Conservation (phyloP, 2,113 vertebrate species). For the Pogonocichla stellata region DNA sequence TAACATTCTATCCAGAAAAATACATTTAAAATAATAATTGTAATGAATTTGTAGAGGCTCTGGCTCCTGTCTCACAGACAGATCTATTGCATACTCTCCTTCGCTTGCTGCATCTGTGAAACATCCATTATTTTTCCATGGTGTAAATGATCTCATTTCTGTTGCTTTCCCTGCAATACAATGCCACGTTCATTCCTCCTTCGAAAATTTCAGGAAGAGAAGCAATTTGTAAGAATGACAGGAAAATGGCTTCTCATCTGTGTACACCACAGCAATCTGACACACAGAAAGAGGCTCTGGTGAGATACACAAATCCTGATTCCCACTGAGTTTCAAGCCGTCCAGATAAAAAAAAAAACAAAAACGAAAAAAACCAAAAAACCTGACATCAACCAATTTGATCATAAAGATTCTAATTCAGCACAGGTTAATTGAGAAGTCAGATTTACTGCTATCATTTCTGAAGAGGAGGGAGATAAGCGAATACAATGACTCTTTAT, state of each 20-base stretch:
- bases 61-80: background rate
- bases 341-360: background rate
- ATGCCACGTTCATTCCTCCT: slow-evolving; percentile 13
- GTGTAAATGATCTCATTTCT: background rate
- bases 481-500: slow-evolving; percentile 52
- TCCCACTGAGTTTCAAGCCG: background rate
- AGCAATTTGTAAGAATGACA: slow-evolving; percentile 55
- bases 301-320: slow-evolving; percentile 5
- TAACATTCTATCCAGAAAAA: background rate
- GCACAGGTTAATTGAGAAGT: slow-evolving; percentile 64
- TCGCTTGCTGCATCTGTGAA: background rate
- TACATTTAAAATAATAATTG: background rate
- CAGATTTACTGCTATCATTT: slow-evolving; percentile 50
- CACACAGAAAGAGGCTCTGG: background rate
- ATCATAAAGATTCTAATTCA: slow-evolving; percentile 46
- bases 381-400: background rate
- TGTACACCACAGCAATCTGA: slow-evolving; percentile 14
- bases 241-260: slow-evolving; percentile 52
- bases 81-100: background rate
- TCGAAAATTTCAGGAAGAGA: slow-evolving; percentile 20
- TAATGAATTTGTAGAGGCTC: background rate
- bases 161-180: background rate
- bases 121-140: background rate
- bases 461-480: slow-evolving; percentile 56
- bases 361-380: background rate